Conservation (phyloP, 2,113 vertebrate species). For the Ptyas mucosa region DNA sequence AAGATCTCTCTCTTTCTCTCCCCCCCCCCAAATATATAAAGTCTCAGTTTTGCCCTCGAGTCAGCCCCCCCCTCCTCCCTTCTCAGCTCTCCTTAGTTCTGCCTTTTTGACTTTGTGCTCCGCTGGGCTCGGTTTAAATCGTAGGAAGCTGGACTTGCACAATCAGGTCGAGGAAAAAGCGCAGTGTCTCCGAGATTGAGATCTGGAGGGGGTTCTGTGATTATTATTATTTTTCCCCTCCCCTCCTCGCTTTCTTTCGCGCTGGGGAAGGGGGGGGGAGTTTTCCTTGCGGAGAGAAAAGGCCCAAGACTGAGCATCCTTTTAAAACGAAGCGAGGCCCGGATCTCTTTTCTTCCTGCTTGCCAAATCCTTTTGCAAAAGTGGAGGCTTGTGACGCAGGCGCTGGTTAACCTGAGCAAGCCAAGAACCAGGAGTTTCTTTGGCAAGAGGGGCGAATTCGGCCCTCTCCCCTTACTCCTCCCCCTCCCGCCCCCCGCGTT, state of each 20-base stretch:
- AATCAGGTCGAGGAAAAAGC: background rate
- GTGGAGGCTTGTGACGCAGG: background rate
- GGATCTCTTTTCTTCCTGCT: background rate
- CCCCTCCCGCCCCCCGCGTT: accelerated
- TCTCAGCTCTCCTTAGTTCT: background rate
- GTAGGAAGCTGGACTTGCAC: background rate
- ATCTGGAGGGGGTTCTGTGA: background rate
- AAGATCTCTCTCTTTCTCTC: background rate
- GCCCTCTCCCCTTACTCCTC: background rate
- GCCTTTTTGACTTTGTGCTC: background rate
- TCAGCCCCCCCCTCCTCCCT: background rate
- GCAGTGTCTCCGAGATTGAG: background rate
- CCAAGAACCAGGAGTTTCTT: background rate
- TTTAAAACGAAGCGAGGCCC: background rate
- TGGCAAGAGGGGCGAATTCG: background rate
- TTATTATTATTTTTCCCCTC: accelerated
- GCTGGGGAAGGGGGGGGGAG: background rate
- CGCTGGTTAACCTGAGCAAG: background rate
- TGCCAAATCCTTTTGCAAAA: background rate
- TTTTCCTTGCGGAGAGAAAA: background rate
- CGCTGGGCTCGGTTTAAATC: background rate
- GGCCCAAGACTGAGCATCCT: background rate
- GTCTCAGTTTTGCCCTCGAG: background rate
- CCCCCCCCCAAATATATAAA: background rate
- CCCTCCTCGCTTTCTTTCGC: background rate